Percentiles rank a stretch among this genome's conserved stretches.
phyloP scores from a whole-genome alignment of 1,140 invertebrate genomes.

The Euborellia annulipes region DNA sequence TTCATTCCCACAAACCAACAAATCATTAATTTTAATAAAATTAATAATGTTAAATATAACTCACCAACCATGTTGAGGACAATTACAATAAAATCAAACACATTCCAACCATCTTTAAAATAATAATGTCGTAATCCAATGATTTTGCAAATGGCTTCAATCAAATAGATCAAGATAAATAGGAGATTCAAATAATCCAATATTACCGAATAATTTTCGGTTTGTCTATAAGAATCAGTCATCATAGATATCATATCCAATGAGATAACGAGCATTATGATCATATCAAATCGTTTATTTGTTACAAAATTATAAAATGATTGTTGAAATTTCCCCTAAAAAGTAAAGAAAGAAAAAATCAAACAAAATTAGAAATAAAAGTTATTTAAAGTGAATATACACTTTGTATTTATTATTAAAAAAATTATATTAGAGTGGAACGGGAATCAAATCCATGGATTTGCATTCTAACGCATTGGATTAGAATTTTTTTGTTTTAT shows the following conservation, averaged over 20 bases:
- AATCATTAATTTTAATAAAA: too few relatives aligned
- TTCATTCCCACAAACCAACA: too few relatives aligned
- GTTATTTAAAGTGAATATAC: too few relatives aligned
- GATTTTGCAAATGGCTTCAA: conserved; percentile 93
- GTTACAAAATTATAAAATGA: conserved; percentile 94
- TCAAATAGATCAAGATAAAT: conserved; percentile 96
- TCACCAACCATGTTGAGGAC: conserved; percentile 94
- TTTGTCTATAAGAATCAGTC: conserved; percentile 86
- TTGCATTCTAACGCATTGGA: too few relatives aligned
- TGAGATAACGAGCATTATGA: conserved; percentile 98
- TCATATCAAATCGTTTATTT: conserved; percentile 98
- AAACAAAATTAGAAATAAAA: too few relatives aligned
- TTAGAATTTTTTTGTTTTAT: too few relatives aligned
- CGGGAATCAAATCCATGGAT: too few relatives aligned
- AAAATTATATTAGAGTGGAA: too few relatives aligned
- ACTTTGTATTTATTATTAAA: too few relatives aligned
- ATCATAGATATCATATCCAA: conserved; percentile 99
- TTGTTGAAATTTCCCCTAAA: conserved; percentile 83
- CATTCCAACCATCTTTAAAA: conserved; percentile 98
- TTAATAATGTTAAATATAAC: too few relatives aligned
- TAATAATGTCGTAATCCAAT: conserved; percentile 93
- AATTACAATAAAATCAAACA: conserved; percentile 98
- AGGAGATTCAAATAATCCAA: conserved; percentile 87
- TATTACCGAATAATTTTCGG: conserved; percentile 60
- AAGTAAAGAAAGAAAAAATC: too few relatives aligned